Base-by-base conservation (phyloP, 2,113 vertebrate genomes). In the Haliaeetus leucogaster region DNA sequence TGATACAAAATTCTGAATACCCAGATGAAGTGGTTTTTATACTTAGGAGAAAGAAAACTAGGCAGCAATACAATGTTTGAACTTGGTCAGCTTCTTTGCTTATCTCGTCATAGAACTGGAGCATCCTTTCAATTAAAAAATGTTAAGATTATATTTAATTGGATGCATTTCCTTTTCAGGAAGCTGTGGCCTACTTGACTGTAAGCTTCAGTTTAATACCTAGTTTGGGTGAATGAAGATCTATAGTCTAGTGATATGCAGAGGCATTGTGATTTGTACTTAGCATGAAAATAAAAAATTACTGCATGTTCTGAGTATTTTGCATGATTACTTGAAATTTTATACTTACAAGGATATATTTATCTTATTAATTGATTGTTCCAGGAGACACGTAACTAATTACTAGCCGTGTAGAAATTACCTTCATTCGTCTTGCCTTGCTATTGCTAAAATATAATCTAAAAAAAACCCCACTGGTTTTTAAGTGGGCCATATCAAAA, bases 221-320 rank as follows among this genome's bases (percentile, higher is more conserved):
- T 79, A 13, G 25, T 93, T 96, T 93, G 71, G 70, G 56, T 82
- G 79, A 40, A 83, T 70, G 83, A 80, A 62, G 90, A 61, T 90
- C 90, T 90, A 3, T 18, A 92, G 48, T 36, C 20, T 91, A 63
- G 55, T 86, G 87, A 80, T 90, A 63, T 68, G 32, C 70, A 96
- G 78, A 82, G 42, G 20, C 27, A 71, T 43, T 95, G 62, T 56
- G 68, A 74, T 72, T 95, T 95, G 77, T 96, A 86, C 73, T 96
- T 95, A 91, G 32, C 34, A 74, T 92, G 74, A 92, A 89, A 90
- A 79, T 59, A 32, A 66, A 67, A 86, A 68, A 43, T 16, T 52
- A 30, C 25, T 76, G 45, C 10, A 3, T n/a, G 4, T 78, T 89
- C 27, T 85, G 52, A 13, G 8, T 81, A 40, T 87, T 95, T 89